Conservation (phyloP, 2,888 invertebrate genomes). For the Trissolcus japonicus region DNA sequence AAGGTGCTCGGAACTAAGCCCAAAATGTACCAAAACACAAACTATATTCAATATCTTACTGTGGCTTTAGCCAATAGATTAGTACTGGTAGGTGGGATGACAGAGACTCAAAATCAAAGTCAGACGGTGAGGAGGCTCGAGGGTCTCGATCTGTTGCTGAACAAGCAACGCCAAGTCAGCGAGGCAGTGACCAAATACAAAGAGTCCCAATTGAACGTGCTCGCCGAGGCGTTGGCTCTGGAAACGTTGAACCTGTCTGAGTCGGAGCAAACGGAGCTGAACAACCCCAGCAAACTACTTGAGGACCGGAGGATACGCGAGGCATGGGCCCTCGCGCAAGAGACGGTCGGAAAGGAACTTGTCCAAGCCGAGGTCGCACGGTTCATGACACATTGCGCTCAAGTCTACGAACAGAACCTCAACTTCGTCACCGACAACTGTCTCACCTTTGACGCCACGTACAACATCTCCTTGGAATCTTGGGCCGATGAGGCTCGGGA, state of each 20-base stretch:
- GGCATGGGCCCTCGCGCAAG: slow-evolving; percentile 86
- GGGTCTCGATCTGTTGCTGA: slow-evolving; percentile 75
- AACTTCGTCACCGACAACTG: slow-evolving; percentile 73
- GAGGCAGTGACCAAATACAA: slow-evolving; percentile 82
- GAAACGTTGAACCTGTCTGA: slow-evolving; percentile 81
- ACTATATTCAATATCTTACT: slow-evolving; percentile 83
- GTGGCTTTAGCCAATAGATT: slow-evolving; percentile 86
- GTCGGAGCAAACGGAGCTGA: slow-evolving; percentile 73
- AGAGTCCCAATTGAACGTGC: slow-evolving; percentile 82
- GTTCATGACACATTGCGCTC: slow-evolving; percentile 83
- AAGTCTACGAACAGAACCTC: slow-evolving; percentile 79
- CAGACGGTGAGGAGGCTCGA: slow-evolving; percentile 63
- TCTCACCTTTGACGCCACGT: slow-evolving; percentile 80
- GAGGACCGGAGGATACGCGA: slow-evolving; percentile 84
- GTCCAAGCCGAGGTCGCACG: slow-evolving; percentile 87
- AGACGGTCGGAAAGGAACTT: slow-evolving; percentile 85
- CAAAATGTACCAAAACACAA: slow-evolving; percentile 74
- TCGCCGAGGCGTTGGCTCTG: slow-evolving; percentile 83
- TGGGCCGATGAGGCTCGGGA: slow-evolving; percentile 87
- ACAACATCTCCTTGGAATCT: slow-evolving; percentile 83
- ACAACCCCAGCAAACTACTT: slow-evolving; percentile 75
- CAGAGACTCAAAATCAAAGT: slow-evolving; percentile 53
- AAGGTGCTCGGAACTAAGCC: slow-evolving; percentile 75
- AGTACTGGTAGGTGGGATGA: slow-evolving; percentile 68
- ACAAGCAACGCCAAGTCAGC: slow-evolving; percentile 81